Evolutionary conservation across 2,113 vertebrate genomes (phyloP), one percentile per base, ranked within the genome.

Genomic region (Leucopsar rothschildi): DNA sequence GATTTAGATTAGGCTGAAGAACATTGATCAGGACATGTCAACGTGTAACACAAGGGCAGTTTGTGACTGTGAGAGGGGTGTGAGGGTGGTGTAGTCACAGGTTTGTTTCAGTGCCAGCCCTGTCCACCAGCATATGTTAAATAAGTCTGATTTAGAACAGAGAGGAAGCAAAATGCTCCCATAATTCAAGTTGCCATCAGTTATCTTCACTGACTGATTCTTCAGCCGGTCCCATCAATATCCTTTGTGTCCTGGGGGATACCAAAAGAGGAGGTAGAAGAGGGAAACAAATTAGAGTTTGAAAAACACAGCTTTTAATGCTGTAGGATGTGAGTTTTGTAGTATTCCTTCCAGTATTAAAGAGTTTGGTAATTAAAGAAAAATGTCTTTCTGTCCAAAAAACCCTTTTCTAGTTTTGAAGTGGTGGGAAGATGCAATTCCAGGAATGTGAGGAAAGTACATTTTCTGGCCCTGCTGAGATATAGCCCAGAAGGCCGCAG

Each of bases 91-190:
- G 13, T 16, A 21, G 73, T 31, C 27, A 60, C 27, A 49, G 28
- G 4, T 39, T 61, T 65, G 49, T 39, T 52, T 68, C 57, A 31
- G 78, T 47, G 78, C 39, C 82, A 61, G 50, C 6, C 23, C 17
- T 56, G 29, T 55, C 50, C 25, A 21, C 18, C 15, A 31, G 13
- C 10, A 31, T 1, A 1, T 1, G 3, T 20, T 1, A 1, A 20
- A 37, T 0, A 4, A 76, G 21, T 24, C 5, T 8, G 8, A 4
- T 15, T 70, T 66, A n/a, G 21, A 71, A 50, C 19, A 88, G 28
- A 33, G 21, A 49, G 31, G n/a, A 57, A 60, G 23, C 4, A 76
- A 72, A 88, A 64, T 47, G 16, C 16, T 80, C 45, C 44, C 40
- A 11, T 19, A 44, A 56, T 61, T 81, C 23, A 15, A 3, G 10